phyloP scores from a whole-genome alignment of 2,113 vertebrate genomes.

The Gymnogyps californianus region DNA sequence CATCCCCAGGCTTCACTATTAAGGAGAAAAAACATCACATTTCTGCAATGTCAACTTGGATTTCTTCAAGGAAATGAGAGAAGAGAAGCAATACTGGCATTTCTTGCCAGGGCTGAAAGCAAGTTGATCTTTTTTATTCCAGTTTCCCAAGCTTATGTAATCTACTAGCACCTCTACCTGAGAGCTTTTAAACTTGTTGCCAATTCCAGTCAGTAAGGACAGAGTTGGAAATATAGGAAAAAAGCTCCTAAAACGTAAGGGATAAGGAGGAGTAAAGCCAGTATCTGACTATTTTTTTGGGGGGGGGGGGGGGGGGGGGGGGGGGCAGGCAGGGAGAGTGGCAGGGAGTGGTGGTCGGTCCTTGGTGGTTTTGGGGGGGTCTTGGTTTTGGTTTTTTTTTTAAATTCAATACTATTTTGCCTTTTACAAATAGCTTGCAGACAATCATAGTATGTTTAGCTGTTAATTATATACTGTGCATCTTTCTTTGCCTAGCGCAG shows the following conservation, averaged over 20 bases:
- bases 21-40: neutral
- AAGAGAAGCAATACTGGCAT: neutral
- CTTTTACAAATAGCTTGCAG: neutral
- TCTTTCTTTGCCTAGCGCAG: neutral
- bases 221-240: neutral
- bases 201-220: neutral
- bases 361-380: no score
- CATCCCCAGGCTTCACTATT: neutral
- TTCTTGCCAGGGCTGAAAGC: neutral
- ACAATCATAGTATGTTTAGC: neutral
- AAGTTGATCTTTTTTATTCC: neutral
- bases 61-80: neutral
- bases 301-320: no score
- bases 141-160: neutral
- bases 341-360: no score
- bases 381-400: neutral
- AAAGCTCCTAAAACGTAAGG: neutral
- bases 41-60: neutral
- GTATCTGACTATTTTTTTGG: neutral
- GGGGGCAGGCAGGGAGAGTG: no score
- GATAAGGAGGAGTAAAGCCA: neutral
- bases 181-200: neutral
- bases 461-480: neutral
- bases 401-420: neutral
- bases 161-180: neutral